phyloP scores from a whole-genome alignment of 2,888 invertebrate species.

The Polyploca ridens region DNA sequence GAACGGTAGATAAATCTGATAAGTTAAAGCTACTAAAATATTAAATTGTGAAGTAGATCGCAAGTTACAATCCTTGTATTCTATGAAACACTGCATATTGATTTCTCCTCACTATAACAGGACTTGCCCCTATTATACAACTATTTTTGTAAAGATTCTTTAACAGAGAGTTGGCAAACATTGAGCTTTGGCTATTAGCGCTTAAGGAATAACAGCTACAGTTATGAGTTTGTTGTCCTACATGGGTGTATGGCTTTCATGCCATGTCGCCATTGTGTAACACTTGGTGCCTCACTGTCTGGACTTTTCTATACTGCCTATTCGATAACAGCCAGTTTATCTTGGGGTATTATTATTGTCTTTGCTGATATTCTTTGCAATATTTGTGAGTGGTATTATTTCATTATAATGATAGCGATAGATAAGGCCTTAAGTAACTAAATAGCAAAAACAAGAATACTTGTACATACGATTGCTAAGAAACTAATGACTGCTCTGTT shows the following conservation, averaged over 20 bases:
- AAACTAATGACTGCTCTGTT: too few species aligned
- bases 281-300: constrained; percentile 64
- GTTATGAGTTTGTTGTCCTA: constrained; percentile 59
- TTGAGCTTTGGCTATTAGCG: constrained; percentile 13
- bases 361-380: not conserved
- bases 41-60: not conserved
- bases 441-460: too few species aligned
- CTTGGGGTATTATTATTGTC: not conserved
- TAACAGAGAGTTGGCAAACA: constrained; percentile 36
- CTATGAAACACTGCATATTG: not conserved
- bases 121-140: not conserved
- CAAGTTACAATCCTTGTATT: too few species aligned
- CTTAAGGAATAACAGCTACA: constrained; percentile 21
- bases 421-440: too few species aligned
- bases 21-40: too few species aligned
- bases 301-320: constrained; percentile 36
- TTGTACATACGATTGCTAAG: too few species aligned
- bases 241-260: constrained; percentile 45
- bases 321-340: not conserved
- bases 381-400: not conserved
- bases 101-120: not conserved
- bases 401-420: not conserved
- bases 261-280: constrained; percentile 43
- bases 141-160: constrained; percentile 11
- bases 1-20: too few species aligned